phyloP scores from a whole-genome alignment of 1,140 invertebrate genomes.

The Drosophila novamexicana region DNA sequence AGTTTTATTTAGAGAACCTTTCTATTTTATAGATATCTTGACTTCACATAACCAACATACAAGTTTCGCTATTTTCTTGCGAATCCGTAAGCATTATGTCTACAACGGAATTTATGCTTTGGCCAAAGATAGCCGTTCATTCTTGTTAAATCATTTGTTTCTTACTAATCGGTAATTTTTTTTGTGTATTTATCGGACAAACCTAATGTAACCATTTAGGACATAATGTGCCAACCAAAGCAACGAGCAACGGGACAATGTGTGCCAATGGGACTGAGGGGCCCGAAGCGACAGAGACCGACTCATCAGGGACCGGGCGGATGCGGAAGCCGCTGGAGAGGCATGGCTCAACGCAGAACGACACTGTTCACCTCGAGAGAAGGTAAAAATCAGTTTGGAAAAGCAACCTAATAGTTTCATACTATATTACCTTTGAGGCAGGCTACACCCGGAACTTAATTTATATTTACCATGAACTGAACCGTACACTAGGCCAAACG shows the following conservation, averaged over 20 bases:
- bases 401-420: background rate
- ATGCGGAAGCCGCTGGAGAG: slow-evolving; percentile 90
- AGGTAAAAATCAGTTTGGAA: slow-evolving; percentile 83
- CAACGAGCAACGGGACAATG: slow-evolving; percentile 84
- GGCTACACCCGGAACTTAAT: background rate
- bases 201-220: slow-evolving; percentile 45
- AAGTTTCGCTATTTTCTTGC: too few species aligned
- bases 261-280: slow-evolving; percentile 83
- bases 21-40: too few species aligned
- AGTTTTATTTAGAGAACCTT: too few species aligned
- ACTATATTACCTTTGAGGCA: background rate
- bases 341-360: slow-evolving; percentile 95
- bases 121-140: too few species aligned
- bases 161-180: slow-evolving; percentile 26
- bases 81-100: too few species aligned
- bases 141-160: background rate
- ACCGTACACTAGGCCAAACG: too few species aligned
- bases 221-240: slow-evolving; percentile 85
- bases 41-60: too few species aligned
- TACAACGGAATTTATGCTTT: too few species aligned
- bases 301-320: slow-evolving; percentile 84
- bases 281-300: slow-evolving; percentile 85
- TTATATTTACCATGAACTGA: background rate
- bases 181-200: background rate
- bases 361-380: slow-evolving; percentile 98